These are phyloP conservation scores for Embidobia sp. DNA, from an alignment of 2,888 invertebrate species.

Conservation along the genomic window DNA sequence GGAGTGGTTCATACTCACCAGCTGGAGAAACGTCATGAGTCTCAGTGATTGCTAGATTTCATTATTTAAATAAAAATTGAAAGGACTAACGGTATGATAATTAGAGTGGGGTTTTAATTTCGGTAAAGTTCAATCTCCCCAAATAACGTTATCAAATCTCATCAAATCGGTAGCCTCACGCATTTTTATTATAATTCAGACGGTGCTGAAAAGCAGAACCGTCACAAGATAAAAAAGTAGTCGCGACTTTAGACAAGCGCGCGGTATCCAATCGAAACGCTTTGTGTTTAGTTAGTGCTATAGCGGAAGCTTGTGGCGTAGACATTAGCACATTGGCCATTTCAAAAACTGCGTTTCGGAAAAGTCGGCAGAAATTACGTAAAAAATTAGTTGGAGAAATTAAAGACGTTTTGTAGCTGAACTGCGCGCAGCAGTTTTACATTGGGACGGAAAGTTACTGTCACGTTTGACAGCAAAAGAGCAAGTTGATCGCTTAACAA, in stretches of 20 bases:
- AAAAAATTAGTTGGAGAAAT: constrained; percentile 36
- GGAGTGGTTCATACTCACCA: too few species aligned
- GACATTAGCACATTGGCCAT: constrained; percentile 41
- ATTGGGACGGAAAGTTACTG: constrained; percentile 57
- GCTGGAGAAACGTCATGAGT: too few species aligned
- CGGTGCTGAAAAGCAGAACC: constrained; percentile 13
- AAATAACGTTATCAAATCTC: too few species aligned
- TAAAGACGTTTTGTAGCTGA: constrained; percentile 28
- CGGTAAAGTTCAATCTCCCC: too few species aligned
- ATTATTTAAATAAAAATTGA: too few species aligned
- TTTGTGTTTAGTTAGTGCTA: constrained; percentile 41
- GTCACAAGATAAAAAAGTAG: constrained; percentile 55
- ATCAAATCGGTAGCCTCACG: too few species aligned
- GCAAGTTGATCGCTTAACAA: constrained; percentile 41
- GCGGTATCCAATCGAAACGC: constrained; percentile 55
- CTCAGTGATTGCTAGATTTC: too few species aligned
- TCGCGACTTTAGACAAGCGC: constrained; percentile 61
- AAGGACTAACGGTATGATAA: too few species aligned
- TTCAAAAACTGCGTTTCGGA: constrained; percentile 50
- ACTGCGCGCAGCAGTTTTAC: constrained; percentile 35
- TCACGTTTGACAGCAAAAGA: not conserved
- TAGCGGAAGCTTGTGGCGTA: constrained; percentile 43
- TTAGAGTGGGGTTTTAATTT: too few species aligned
- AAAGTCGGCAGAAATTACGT: constrained; percentile 46
- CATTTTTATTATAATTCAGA: too few species aligned